Evolutionary conservation across 2,888 invertebrate genomes (phyloP).

Genomic region (Chloromyia formosa): DNA sequence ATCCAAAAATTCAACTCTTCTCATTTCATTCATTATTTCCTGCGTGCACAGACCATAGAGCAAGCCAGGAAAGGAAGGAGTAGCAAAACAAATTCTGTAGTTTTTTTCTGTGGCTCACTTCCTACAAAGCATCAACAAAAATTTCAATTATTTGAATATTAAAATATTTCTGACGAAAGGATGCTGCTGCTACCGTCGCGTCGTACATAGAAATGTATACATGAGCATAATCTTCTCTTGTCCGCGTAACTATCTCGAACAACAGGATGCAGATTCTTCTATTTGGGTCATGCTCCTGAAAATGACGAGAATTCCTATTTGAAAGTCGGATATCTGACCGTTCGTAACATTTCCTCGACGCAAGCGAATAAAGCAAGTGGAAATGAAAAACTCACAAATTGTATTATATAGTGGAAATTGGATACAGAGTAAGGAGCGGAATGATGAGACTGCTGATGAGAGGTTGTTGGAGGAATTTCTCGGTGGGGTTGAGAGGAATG

Average conservation of each 20-base stretch:
- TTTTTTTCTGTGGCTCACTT: not conserved
- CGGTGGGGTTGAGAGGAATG: too few species aligned
- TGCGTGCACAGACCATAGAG: too few species aligned
- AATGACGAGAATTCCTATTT: not conserved
- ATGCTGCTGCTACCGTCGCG: not conserved
- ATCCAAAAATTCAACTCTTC: too few species aligned
- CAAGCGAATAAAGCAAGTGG: not conserved
- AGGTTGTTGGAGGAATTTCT: too few species aligned
- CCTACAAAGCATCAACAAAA: not conserved
- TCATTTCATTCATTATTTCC: too few species aligned
- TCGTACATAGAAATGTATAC: not conserved
- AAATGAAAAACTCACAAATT: not conserved
- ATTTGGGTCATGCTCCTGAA: not conserved
- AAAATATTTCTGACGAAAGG: slow-evolving; percentile 4
- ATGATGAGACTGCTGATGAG: too few species aligned
- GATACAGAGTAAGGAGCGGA: too few species aligned
- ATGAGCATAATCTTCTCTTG: too few species aligned
- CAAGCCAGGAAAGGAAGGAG: too few species aligned
- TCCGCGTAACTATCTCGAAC: too few species aligned
- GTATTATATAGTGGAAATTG: not conserved
- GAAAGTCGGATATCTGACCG: not conserved
- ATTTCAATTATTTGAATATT: slow-evolving; percentile 3
- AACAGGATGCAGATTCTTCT: not conserved
- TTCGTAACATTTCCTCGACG: not conserved
- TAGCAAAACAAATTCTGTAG: too few species aligned